Conservation (phyloP, 1,140 invertebrate genomes). For the Cyrtorhinus lividipennis region DNA sequence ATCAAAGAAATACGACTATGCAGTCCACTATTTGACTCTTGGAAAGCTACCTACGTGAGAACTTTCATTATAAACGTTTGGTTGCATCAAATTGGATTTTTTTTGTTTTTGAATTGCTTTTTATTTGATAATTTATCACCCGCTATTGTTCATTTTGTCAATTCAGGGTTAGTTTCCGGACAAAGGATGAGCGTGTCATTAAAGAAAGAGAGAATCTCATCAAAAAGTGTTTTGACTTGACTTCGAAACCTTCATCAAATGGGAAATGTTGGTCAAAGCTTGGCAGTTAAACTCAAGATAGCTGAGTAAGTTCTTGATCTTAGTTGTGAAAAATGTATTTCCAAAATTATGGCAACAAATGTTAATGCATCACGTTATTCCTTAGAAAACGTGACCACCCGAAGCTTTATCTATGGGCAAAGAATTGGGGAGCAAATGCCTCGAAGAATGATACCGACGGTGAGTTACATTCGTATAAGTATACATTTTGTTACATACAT, state of each 20-base stretch:
- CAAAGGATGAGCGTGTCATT: slow-evolving; percentile 30
- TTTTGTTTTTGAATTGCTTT: not conserved
- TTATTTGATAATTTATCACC: not conserved
- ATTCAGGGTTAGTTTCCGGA: slow-evolving; percentile 30
- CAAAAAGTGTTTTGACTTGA: slow-evolving; percentile 53
- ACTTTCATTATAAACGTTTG: not conserved
- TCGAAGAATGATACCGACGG: not conserved
- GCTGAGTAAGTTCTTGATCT: slow-evolving; percentile 41
- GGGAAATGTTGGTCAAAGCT: slow-evolving; percentile 49
- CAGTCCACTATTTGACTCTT: slow-evolving; percentile 75
- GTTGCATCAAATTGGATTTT: not conserved
- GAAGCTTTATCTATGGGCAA: slow-evolving; percentile 71
- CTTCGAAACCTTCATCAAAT: slow-evolving; percentile 51
- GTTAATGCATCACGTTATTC: slow-evolving; percentile 3
- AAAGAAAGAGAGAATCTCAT: slow-evolving; percentile 36
- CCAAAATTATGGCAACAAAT: not conserved
- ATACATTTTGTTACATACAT: not conserved
- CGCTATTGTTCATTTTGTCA: slow-evolving; percentile 14
- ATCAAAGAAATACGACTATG: slow-evolving; percentile 58
- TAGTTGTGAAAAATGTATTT: not conserved
- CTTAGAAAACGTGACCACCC: slow-evolving; percentile 57
- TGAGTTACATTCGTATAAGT: not conserved
- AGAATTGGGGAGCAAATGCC: slow-evolving; percentile 59
- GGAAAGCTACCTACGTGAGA: slow-evolving; percentile 50
- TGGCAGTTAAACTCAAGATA: slow-evolving; percentile 60